These are phyloP conservation scores for Muscicapa comitata DNA, from an alignment of 2,797 vertebrate species.

Conservation along the genomic window DNA sequence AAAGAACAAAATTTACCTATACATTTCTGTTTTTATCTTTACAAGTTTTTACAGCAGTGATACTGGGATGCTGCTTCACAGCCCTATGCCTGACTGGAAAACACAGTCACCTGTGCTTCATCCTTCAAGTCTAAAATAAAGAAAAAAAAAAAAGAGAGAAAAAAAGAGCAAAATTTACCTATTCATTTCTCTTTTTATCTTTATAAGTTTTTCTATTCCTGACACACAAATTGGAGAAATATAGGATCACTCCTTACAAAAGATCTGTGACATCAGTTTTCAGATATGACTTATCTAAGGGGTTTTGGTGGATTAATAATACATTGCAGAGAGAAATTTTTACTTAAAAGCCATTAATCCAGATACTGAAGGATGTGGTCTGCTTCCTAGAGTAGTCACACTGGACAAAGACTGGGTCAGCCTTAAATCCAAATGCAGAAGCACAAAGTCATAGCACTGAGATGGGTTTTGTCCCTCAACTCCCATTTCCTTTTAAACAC, in stretches of 20 bases:
- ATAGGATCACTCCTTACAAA: background rate
- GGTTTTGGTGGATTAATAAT: background rate
- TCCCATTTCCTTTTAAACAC: background rate
- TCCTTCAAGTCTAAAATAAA: rapidly evolving
- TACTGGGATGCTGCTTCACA: too few species aligned
- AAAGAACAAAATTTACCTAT: too few species aligned
- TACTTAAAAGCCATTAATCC: background rate
- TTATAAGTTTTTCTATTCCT: background rate
- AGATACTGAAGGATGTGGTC: background rate
- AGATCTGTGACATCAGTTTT: background rate
- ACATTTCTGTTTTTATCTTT: too few species aligned
- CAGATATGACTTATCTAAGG: background rate
- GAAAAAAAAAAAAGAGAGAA: rapidly evolving
- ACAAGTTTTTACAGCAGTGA: too few species aligned
- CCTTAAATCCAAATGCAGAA: background rate
- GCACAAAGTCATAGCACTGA: background rate
- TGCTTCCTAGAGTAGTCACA: background rate
- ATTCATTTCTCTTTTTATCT: background rate
- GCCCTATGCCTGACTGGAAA: too few species aligned
- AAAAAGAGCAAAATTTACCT: background rate
- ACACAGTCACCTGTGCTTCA: too few species aligned
- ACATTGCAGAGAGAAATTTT: background rate
- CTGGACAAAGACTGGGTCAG: rapidly evolving
- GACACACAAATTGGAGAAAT: background rate
- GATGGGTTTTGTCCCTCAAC: background rate